Conservation (phyloP, 2,113 vertebrate genomes). For the Brachirus orientalis region DNA sequence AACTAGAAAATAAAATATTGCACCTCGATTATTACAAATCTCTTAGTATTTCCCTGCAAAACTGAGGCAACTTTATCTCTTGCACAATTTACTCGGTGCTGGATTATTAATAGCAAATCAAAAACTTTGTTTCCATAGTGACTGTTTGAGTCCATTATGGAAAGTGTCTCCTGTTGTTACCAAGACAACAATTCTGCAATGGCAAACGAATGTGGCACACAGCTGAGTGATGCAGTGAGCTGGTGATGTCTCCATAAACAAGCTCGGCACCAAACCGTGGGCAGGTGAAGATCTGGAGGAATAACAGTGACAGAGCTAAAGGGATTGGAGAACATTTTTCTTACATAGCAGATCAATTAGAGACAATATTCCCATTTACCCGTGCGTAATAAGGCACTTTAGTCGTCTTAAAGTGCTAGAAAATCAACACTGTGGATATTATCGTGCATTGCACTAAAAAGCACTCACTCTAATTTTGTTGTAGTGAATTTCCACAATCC, state of each 20-base stretch:
- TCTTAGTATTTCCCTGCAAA: conserved; percentile 19
- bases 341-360: neutral
- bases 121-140: conserved; percentile 88
- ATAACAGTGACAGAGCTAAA: conserved; percentile 14
- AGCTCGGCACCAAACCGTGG: conserved; percentile 44
- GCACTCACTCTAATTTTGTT: too few species aligned
- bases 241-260: conserved; percentile 71
- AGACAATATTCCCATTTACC: too few species aligned
- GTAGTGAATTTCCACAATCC: too few species aligned
- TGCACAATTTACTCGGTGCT: conserved; percentile 61
- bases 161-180: conserved; percentile 85
- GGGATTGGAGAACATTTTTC: neutral
- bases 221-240: conserved; percentile 73
- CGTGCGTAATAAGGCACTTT: too few species aligned
- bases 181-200: conserved; percentile 83
- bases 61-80: conserved; percentile 42
- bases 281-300: conserved; percentile 40
- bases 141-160: conserved; percentile 85
- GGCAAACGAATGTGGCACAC: conserved; percentile 72
- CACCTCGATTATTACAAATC: too few species aligned
- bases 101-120: conserved; percentile 86
- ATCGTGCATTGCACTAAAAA: too few species aligned
- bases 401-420: too few species aligned
- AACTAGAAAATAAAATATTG: too few species aligned
- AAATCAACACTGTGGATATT: too few species aligned